Percentiles rank a stretch among this genome's conserved stretches.
These are phyloP conservation scores for Muricea muricata DNA, from an alignment of 92 coral and sea anemone genomes.

Conservation along the genomic window DNA sequence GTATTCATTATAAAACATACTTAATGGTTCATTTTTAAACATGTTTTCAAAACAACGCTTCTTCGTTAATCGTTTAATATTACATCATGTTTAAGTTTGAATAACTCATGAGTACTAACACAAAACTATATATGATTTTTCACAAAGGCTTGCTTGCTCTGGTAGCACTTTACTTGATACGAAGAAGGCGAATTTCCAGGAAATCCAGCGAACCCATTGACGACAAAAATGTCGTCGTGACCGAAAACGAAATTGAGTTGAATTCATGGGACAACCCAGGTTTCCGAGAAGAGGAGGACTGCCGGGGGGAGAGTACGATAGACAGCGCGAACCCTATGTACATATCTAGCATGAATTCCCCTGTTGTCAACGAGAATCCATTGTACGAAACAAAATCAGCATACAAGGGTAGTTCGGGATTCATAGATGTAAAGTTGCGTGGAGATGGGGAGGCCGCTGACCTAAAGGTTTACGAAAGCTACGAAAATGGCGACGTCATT, in stretches of 20 bases:
- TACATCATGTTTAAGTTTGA: too few species aligned
- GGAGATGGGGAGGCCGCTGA: background rate
- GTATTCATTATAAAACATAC: too few species aligned
- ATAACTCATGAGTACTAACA: too few species aligned
- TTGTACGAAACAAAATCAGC: background rate
- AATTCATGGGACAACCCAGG: background rate
- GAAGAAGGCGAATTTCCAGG: background rate
- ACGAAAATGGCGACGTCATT: background rate
- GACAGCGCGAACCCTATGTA: background rate
- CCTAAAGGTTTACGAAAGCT: background rate
- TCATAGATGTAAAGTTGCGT: background rate
- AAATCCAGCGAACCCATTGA: background rate
- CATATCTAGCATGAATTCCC: background rate
- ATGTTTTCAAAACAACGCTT: too few species aligned
- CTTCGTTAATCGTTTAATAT: too few species aligned
- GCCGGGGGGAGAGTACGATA: background rate
- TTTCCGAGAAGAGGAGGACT: background rate
- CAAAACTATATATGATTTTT: too few species aligned
- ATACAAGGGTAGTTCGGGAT: background rate
- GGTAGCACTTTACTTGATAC: background rate
- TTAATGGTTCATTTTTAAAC: too few species aligned
- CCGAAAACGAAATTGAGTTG: background rate
- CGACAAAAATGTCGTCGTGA: background rate
- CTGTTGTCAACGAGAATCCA: background rate
- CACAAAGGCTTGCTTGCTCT: constrained; percentile 7